Percentiles rank a stretch among this genome's conserved stretches.
Conservation (phyloP, 53 echinoderm and acorn worm species). For the Henricia sp. region DNA sequence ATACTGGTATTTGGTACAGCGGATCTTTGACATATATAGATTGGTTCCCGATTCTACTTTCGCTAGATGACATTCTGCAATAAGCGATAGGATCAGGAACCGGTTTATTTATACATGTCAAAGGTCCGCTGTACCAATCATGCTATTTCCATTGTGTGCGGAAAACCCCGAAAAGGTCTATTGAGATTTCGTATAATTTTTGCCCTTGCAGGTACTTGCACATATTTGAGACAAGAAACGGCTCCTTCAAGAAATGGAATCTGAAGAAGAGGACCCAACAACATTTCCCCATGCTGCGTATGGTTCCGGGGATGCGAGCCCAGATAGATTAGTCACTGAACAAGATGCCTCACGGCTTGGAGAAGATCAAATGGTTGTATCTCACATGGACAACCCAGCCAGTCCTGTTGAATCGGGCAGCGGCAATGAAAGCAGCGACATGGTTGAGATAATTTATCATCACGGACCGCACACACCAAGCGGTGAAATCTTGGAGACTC, state of each 20-base stretch:
- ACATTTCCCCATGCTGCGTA: neutral
- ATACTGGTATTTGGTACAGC: too few species aligned
- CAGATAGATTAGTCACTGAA: neutral
- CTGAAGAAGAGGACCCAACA: slow-evolving; percentile 34
- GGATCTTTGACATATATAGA: too few species aligned
- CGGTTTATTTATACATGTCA: too few species aligned
- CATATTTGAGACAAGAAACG: neutral
- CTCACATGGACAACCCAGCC: slow-evolving; percentile 3
- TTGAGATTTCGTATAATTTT: neutral
- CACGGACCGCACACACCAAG: slow-evolving; percentile 45
- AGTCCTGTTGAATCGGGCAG: slow-evolving; percentile 2
- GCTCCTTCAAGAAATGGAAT: slow-evolving; percentile 24
- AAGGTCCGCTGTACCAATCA: too few species aligned
- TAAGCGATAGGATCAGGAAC: too few species aligned
- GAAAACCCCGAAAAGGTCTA: too few species aligned
- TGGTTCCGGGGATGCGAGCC: slow-evolving; percentile 1
- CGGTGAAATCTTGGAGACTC: slow-evolving; percentile 25
- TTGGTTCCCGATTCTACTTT: too few species aligned
- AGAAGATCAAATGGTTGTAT: neutral
- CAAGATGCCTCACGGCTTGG: neutral
- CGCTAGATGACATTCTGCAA: too few species aligned
- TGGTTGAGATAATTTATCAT: neutral
- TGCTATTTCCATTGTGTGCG: too few species aligned
- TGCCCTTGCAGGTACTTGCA: neutral
- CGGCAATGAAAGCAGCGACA: neutral